Base-by-base conservation (phyloP, 2,113 vertebrate genomes). In the Corythoichthys intestinalis region DNA sequence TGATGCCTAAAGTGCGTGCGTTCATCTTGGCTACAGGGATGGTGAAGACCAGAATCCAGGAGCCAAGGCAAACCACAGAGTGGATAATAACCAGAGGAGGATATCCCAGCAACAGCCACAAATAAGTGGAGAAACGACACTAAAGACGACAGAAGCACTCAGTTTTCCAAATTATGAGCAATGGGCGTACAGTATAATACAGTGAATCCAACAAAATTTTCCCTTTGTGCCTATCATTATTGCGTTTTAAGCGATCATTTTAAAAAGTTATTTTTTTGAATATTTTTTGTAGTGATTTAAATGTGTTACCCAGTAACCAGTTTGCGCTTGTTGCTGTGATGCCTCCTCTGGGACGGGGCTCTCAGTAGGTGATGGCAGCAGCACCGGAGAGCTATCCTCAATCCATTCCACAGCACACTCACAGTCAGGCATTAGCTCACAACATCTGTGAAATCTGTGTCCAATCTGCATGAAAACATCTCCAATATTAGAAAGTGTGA, bases 1-100 rank as follows among this genome's bases (percentile, higher is more conserved):
- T 77, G 0, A 74, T 78, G 6, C 72, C 0, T 28, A 87, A 0
- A 0, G 85, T 85, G 2, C 91, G 91, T 60, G 78, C 75, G 0
- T 90, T 94, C 90, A 94, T 87, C 77, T 93, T 94, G 71, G 89
- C 88, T 58, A 93, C 84, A 0, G 92, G 93, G 82, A 94, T 93
- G 75, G 92, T 91, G 83, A 94, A 71, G 6, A 96, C 70, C 4
- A 93, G 77, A 50, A 94, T 78, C 92, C 92, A 94, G 0, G 93
- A 87, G 2, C 91, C 0, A 14, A 94, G 69, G 0, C 93, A 93
- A 47, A 85, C 87, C 5, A 95, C 69, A 15, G 73, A 86, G 0
- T 96, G 95, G 62, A 91, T 79, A 41, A 93, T 0, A 0, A 0
- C 83, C 66, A 94, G 80, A 39, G 37, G 15, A 0, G 93, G 93